Evolutionary conservation across 2,113 vertebrate species (phyloP), one percentile per base, ranked within the genome.

Genomic region (Sinocyclocheilus anshuiensis): DNA sequence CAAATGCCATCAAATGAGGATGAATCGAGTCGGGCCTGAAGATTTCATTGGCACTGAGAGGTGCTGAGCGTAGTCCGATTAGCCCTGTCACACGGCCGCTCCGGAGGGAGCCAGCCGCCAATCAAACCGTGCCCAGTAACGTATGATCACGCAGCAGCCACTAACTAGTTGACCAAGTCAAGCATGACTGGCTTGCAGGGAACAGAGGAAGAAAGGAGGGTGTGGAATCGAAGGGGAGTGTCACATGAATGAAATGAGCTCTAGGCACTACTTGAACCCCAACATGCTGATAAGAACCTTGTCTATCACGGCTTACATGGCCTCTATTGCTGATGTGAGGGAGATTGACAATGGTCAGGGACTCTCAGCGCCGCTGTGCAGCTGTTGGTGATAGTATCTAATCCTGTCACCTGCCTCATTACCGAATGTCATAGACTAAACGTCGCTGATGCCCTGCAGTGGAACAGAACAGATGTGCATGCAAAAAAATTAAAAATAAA

Each of bases 341-440:
- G 42, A 74, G 77, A 85, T 78, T 61, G 75, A 93, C 53, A 4
- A 75, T 86, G 85, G 90, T 90, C 92, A 90, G 78, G 77, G 48
- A 65, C 89, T 88, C 85, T 84, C 84, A 22, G 83, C 29, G 83
- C 87, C 9, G 63, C 89, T 78, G 87, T 86, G 90, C 90, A 90
- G 90, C 89, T 92, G 92, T 90, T 89, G 90, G 33, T 11, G 92
- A 93, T 92, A 87, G 91, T 92, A 94, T 94, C 90, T 87, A 86
- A 86, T 88, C 87, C 91, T 77, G 90, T 94, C 94, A 93, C 92
- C 94, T 93, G 94, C 92, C 89, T 92, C 92, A 92, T 89, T 94
- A 92, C 88, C 86, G 87, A 61, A 79, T 92, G 92, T 93, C 91
- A 92, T 39, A 92, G 93, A 91, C 91, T 90, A 85, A 84, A 24